Evolutionary conservation across 2,113 vertebrate genomes (phyloP), one percentile per base, ranked within the genome.

Genomic region (Brienomyrus longianalis): DNA sequence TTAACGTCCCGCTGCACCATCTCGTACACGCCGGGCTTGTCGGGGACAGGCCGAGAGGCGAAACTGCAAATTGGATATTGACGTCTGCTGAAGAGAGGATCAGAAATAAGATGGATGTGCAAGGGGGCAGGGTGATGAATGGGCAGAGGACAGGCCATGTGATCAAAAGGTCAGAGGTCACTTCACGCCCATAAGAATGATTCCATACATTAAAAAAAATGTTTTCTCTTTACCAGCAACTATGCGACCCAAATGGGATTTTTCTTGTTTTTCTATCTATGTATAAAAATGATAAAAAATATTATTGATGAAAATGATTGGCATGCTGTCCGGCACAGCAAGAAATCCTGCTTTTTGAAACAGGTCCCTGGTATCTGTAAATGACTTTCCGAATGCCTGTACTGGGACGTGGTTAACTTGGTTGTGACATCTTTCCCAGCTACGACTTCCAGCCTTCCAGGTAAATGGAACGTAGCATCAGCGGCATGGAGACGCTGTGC

Each of bases 41-140:
- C 21, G 7, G 45, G 23, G 35, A 84, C 45, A 47, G 83, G 45
- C 83, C 11, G 3, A 84, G 23, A 84, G 39, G 83, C 1, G 83
- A 48, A 84, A 84, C 83, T 23, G 83, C 45, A 84, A 84, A 84
- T 84, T 84, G 45, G 83, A 84, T 84, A 84, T 47, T 84, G 83
- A 84, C 45, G 45, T 84, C 83, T 47, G 43, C 83, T 23, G 43
- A 48, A n/a, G 83, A 48, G 83, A 45, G 8, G 39, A 84, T 10
- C 43, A 84, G 83, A 47, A 48, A 84, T 84, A 8, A 45, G 77
- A 43, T 39, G 45, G 83, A n/a, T 47, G 39, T 47, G 83, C 15
- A 45, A n/a, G 8, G 83, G 21, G 21, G 83, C 83, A 23, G 21
- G 83, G 19, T 47, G 47, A 48, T n/a, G 10, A 84, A 84, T 80